phyloP scores from a whole-genome alignment of 2,888 invertebrate species.

The Synergus gifuensis region DNA sequence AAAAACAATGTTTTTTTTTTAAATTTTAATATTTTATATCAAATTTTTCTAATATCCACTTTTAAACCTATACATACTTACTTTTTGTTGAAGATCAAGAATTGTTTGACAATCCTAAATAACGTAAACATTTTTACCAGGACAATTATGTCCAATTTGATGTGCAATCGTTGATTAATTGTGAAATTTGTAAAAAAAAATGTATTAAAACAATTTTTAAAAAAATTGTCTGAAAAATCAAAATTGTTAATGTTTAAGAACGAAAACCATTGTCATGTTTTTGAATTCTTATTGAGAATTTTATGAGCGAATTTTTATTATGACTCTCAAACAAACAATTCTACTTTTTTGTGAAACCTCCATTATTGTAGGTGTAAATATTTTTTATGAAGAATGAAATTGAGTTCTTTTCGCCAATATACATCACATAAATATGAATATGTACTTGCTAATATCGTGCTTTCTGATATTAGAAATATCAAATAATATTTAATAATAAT shows the following conservation, averaged over 20 bases:
- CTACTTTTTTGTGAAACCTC: background rate
- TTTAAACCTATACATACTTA: background rate
- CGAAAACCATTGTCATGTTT: background rate
- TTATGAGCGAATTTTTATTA: background rate
- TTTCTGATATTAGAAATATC: background rate
- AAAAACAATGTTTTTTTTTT: background rate
- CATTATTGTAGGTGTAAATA: constrained; percentile 7
- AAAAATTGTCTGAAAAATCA: background rate
- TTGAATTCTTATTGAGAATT: background rate
- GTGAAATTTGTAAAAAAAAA: background rate
- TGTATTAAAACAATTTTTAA: background rate
- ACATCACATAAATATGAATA: background rate
- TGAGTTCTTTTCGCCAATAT: background rate
- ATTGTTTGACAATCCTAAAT: constrained; percentile 36
- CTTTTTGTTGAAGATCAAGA: background rate
- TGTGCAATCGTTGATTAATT: background rate
- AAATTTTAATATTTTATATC: background rate
- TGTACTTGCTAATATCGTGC: background rate
- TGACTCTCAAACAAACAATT: background rate
- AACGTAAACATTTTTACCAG: background rate
- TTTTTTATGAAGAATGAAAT: background rate
- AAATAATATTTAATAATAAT: background rate
- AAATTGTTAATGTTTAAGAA: background rate
- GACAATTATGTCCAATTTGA: background rate
- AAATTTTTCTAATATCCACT: background rate